Evolutionary conservation across 1,140 invertebrate genomes (phyloP).

Genomic region (Goniozus legneri): DNA sequence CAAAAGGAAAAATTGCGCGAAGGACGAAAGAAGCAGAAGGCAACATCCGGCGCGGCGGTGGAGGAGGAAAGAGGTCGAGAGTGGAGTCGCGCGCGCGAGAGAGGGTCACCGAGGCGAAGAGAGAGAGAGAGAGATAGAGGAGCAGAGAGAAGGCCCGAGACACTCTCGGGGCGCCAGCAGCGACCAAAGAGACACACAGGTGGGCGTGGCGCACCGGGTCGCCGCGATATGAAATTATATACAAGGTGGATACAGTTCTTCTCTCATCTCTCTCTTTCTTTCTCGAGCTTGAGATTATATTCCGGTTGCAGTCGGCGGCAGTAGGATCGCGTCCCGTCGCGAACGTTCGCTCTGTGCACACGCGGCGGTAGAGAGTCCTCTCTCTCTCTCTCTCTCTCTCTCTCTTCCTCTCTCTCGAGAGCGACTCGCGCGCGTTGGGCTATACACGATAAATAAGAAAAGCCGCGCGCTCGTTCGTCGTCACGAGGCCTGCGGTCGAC

Average conservation of each 20-base stretch:
- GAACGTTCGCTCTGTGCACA: conserved; percentile 12
- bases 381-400: not conserved
- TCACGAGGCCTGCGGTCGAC: conserved; percentile 47
- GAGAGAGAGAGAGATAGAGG: conserved; percentile 8
- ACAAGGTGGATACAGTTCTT: conserved; percentile 19
- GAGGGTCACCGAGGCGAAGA: not conserved
- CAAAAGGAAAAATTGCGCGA: too few relatives aligned
- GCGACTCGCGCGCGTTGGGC: conserved; percentile 10
- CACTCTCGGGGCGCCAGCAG: conserved; percentile 11
- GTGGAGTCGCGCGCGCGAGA: conserved; percentile 11
- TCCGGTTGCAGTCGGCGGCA: conserved; percentile 31
- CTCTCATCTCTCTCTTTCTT: conserved; percentile 11
- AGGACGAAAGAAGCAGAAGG: too few relatives aligned
- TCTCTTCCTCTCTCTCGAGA: not conserved
- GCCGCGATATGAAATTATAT: conserved; percentile 43
- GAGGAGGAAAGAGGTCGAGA: not conserved
- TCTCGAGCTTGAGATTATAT: conserved; percentile 14
- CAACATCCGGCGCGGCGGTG: not conserved
- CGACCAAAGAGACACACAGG: conserved; percentile 28
- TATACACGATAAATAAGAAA: conserved; percentile 41
- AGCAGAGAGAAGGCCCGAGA: conserved; percentile 4
- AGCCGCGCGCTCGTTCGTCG: conserved; percentile 35
- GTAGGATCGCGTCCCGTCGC: conserved; percentile 2
- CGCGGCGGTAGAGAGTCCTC: conserved; percentile 25
- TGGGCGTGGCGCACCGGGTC: conserved; percentile 40